Percentiles rank a stretch among this genome's conserved stretches.
These are phyloP conservation scores for Pandemis heparana DNA, from an alignment of 2,888 invertebrate genomes.

Conservation along the genomic window DNA sequence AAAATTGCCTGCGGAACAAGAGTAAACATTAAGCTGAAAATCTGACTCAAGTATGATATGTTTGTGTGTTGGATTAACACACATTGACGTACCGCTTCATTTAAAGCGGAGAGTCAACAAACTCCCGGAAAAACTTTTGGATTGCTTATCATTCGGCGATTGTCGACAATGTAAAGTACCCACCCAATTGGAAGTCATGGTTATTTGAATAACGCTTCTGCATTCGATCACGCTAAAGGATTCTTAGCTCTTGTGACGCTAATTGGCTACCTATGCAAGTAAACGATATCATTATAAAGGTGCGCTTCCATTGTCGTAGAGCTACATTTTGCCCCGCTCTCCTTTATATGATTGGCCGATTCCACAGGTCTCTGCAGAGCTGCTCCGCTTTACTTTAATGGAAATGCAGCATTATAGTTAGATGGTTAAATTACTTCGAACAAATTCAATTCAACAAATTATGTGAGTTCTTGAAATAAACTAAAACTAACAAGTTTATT, in stretches of 20 bases:
- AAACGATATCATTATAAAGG: not conserved
- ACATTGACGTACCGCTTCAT: constrained; percentile 9
- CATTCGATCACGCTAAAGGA: not conserved
- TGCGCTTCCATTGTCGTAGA: too few species aligned
- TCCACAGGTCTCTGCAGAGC: too few species aligned
- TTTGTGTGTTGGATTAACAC: constrained; percentile 15
- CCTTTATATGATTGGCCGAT: too few species aligned
- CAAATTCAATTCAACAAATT: too few species aligned
- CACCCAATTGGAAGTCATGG: not conserved
- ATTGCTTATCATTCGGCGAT: constrained; percentile 4
- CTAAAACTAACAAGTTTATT: too few species aligned
- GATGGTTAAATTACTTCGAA: too few species aligned
- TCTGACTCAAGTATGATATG: not conserved
- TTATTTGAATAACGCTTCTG: not conserved
- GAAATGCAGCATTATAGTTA: too few species aligned
- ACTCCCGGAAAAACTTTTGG: constrained; percentile 2
- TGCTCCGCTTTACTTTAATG: too few species aligned
- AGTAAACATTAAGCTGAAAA: constrained; percentile 20
- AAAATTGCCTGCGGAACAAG: constrained; percentile 42
- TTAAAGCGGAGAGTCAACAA: constrained; percentile 8
- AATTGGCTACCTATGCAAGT: not conserved
- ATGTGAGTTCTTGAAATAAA: too few species aligned
- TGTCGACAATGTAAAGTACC: not conserved
- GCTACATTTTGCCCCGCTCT: too few species aligned
- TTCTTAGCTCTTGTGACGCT: not conserved